Evolutionary conservation across 1,140 invertebrate species (phyloP), one percentile per base, ranked within the genome.

Genomic region (Drosophila cardini): DNA sequence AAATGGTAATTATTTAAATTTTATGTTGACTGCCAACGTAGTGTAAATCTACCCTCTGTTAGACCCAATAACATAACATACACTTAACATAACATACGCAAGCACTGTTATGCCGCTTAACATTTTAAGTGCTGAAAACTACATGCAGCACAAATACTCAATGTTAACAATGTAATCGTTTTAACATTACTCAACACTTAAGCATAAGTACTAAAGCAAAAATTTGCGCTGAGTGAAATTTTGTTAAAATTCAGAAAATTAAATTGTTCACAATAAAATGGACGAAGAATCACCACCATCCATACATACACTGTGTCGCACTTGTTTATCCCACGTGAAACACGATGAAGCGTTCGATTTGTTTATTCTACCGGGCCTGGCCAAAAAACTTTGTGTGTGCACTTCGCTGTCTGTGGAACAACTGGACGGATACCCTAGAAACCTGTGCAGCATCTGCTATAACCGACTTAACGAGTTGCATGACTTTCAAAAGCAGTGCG

Each of bases 301-400:
- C 38, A 83, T 90, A 3, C 69, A 91, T 34, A 61, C 81, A 48
- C 57, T 90, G 46, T 91, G 90, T 36, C 90, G 90, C 45, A 91
- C 79, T 40, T 91, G 90, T 30, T 67, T 91, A 26, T 70, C 77
- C 13, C 53, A 64, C 13, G 36, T 91, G 52, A 57, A 91, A 32
- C 57, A 78, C 34, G 52, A 68, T 50, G 67, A 53, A 42, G 63
- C 69, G 6, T 90, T 84, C 67, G 84, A 90, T 46, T 43, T 91
- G 16, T 91, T 91, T 57, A 34, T 72, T 53, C 60, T 90, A 8
- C 90, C 86, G 2, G 90, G 87, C 2, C 65, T 91, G 70, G 78
- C 86, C 16, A 91, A 91, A 42, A 91, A 90, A 61, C 68, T 91
- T 2, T 81, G 76, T 64, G 73, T 83, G 34, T 91, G 90, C 71